These are phyloP conservation scores for Paramormyrops kingsleyae DNA, from an alignment of 2,113 vertebrate species.

Conservation along the genomic window DNA sequence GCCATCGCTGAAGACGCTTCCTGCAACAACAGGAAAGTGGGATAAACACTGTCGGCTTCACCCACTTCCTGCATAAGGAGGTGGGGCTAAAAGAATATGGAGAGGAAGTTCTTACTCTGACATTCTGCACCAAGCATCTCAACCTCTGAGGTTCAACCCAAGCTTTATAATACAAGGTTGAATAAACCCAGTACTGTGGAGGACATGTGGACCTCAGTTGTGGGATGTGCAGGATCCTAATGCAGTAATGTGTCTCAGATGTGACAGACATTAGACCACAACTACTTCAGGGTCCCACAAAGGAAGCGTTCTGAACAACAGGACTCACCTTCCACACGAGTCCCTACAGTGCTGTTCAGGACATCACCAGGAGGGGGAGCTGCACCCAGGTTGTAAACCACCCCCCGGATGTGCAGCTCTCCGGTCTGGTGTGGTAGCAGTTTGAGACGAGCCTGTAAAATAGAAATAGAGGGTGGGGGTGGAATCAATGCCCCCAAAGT, in stretches of 20 bases:
- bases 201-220: background rate
- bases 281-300: background rate
- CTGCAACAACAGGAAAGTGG: conserved; percentile 38
- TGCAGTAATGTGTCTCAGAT: background rate
- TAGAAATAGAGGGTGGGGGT: conserved; percentile 33
- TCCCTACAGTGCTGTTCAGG: conserved; percentile 56
- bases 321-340: conserved; percentile 65
- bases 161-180: background rate
- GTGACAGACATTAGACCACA: background rate
- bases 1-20: conserved; percentile 57
- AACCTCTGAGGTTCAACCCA: background rate
- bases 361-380: conserved; percentile 65
- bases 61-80: background rate
- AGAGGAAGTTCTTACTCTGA: background rate
- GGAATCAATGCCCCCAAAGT: background rate
- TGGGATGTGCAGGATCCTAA: background rate
- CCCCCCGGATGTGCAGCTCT: conserved; percentile 84
- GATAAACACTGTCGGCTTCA: background rate
- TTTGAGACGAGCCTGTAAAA: conserved; percentile 84
- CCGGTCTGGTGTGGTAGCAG: conserved; percentile 89
- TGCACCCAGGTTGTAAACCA: conserved; percentile 85
- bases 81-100: background rate
- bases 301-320: background rate
- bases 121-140: background rate
- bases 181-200: background rate